Evolutionary conservation across 2,888 invertebrate genomes (phyloP), one percentile per base, ranked within the genome.

Genomic region (Epinotia bilunana): DNA sequence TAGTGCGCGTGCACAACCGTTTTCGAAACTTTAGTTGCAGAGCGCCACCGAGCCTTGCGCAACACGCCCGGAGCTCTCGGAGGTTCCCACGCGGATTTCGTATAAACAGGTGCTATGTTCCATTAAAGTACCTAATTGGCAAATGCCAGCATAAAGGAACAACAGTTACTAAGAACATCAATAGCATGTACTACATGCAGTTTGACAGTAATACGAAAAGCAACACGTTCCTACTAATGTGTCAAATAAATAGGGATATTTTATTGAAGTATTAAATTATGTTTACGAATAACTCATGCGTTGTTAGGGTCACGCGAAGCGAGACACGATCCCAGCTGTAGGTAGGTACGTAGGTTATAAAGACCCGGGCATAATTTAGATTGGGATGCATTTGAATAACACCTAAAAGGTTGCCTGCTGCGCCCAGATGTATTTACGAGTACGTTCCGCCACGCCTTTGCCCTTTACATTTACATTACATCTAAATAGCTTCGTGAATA

Each of bases 41-140:
- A 81, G 81, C 61, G 80, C 80, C 80, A 78, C 78, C 78, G 79
- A 78, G 81, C 80, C 81, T 92, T 92, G 88, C 90, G 90, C 90
- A 92, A 92, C 81, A 74, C 81, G 84, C 86, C 84, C 81, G 86
- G 80, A 83, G 87, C 88, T 80, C 83, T 84, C 81, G 82, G 81
- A 83, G 87, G 88, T 93, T 94, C 93, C 93, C 93, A 94, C 93
- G 93, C 93, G 90, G 91, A 92, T 92, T 93, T 93, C 91, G 89
- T 90, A 89, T 86, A 88, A 88, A 87, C 90, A 91, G 90, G 89
- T 91, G 92, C 86, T 86, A 33, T 65, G 86, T 83, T 87, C 85
- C 83, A 85, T 86, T 86, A 85, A 85, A 87, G 85, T 87, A 85
- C 87, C 85, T 87, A 84, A 75, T 80, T 80, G 77, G 82, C 86